Conservation (phyloP, 1,140 invertebrate species). For the Bicyclus anynana region DNA sequence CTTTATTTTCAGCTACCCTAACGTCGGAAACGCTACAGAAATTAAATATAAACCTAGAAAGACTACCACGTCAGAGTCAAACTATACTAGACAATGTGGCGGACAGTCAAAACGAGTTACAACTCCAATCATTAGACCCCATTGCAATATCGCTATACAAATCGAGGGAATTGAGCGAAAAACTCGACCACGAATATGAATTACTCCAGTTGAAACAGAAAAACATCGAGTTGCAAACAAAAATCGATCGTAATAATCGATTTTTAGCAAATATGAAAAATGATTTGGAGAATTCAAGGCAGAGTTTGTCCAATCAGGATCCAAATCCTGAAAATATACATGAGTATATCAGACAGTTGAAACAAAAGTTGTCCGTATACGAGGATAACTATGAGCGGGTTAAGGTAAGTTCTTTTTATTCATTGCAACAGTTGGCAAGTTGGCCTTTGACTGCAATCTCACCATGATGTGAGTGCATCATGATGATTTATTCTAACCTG, state of each 20-base stretch:
- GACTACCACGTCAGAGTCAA: slow-evolving; percentile 50
- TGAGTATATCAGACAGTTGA: slow-evolving; percentile 53
- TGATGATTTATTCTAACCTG: no score
- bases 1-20: not conserved
- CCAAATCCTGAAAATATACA: slow-evolving; percentile 55
- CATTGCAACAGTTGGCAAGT: not conserved
- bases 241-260: slow-evolving; percentile 55
- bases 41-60: slow-evolving; percentile 47
- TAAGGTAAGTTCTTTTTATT: slow-evolving; percentile 35
- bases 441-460: no score
- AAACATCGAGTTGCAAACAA: slow-evolving; percentile 44
- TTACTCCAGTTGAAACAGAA: slow-evolving; percentile 60
- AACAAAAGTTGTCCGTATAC: slow-evolving; percentile 56
- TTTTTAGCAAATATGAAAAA: slow-evolving; percentile 52
- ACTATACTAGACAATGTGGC: slow-evolving; percentile 40
- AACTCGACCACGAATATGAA: slow-evolving; percentile 56
- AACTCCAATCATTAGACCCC: slow-evolving; percentile 45
- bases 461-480: no score
- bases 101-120: slow-evolving; percentile 33
- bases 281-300: slow-evolving; percentile 50
- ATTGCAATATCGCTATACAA: slow-evolving; percentile 48
- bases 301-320: slow-evolving; percentile 37
- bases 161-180: slow-evolving; percentile 39
- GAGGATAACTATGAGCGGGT: slow-evolving; percentile 56
- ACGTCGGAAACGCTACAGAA: slow-evolving; percentile 43